Evolutionary conservation across 2,888 invertebrate species (phyloP).

Genomic region (Crioceris asparagi): DNA sequence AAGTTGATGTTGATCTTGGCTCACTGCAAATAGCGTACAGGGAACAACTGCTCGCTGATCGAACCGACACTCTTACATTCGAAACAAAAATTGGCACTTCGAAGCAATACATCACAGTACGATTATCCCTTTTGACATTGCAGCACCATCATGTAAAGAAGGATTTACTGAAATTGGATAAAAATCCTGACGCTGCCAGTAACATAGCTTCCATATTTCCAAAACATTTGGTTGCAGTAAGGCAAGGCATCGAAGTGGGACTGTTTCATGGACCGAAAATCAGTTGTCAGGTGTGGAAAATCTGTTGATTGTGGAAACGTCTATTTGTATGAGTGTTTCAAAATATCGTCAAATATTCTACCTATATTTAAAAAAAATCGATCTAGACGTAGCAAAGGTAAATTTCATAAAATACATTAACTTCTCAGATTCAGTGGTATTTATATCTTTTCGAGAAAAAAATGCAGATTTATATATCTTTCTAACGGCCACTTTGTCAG

Average conservation of each 20-base stretch:
- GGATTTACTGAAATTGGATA: conserved; percentile 48
- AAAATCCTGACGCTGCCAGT: conserved; percentile 53
- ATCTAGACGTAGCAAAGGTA: too few relatives aligned
- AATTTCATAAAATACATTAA: too few relatives aligned
- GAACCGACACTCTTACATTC: conserved; percentile 41
- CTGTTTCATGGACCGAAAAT: conserved; percentile 75
- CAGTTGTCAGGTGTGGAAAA: conserved; percentile 64
- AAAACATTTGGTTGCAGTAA: conserved; percentile 57
- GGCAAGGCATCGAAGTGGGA: conserved; percentile 59
- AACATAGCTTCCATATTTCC: conserved; percentile 57
- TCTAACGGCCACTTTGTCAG: too few relatives aligned
- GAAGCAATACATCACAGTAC: conserved; percentile 51
- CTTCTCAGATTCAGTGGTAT: too few relatives aligned
- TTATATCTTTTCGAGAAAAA: too few relatives aligned
- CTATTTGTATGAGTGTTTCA: too few relatives aligned
- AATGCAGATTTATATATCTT: too few relatives aligned
- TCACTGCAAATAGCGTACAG: conserved; percentile 86
- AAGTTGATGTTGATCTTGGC: conserved; percentile 81
- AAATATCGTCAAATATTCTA: too few relatives aligned
- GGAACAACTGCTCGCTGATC: conserved; percentile 51
- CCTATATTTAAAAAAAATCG: too few relatives aligned
- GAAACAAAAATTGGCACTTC: conserved; percentile 55
- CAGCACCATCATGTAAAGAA: conserved; percentile 26
- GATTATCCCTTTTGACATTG: conserved; percentile 48
- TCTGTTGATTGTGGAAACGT: too few relatives aligned